A percentile compares a stretch with the other conserved stretches of the same genome.
phyloP scores from a whole-genome alignment of 2,113 vertebrate species.

The Gadus chalcogrammus region DNA sequence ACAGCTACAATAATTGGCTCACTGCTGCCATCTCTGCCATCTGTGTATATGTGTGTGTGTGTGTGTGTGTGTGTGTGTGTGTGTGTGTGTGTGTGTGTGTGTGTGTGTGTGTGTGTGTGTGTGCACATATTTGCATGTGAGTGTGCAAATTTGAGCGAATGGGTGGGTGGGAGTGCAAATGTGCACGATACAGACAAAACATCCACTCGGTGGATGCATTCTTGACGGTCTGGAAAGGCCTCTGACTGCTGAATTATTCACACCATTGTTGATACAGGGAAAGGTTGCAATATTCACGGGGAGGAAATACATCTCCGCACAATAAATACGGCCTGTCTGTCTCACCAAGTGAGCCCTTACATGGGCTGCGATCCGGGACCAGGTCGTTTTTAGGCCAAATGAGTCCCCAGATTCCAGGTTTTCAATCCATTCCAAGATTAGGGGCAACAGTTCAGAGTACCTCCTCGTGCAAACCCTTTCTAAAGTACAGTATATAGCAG shows the following conservation, averaged over 20 bases:
- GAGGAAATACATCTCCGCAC: conserved; percentile 37
- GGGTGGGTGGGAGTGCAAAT: no score
- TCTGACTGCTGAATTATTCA: conserved; percentile 67
- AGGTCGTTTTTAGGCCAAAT: conserved; percentile 42
- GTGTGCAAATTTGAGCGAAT: neutral
- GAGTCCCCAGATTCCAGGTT: conserved; percentile 6
- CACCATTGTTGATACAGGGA: conserved; percentile 49
- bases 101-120: conserved; percentile 17
- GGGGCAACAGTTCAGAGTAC: no score
- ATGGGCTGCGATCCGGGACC: no score
- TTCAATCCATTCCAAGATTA: no score
- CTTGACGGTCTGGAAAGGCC: conserved; percentile 65
- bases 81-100: conserved; percentile 18
- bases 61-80: conserved; percentile 8
- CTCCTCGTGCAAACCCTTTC: no score
- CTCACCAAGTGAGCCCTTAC: conserved; percentile 23
- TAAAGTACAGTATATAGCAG: no score
- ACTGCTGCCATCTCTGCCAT: conserved; percentile 20
- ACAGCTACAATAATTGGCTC: conserved; percentile 9
- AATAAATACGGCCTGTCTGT: conserved; percentile 52
- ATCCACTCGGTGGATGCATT: conserved; percentile 64
- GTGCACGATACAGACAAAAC: conserved; percentile 48
- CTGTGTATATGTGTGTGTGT: conserved; percentile 4
- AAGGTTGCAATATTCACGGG: conserved; percentile 59
- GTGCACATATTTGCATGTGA: neutral